Evolutionary conservation across 2,113 vertebrate genomes (phyloP).

Genomic region (Cephalopholis sonnerati): DNA sequence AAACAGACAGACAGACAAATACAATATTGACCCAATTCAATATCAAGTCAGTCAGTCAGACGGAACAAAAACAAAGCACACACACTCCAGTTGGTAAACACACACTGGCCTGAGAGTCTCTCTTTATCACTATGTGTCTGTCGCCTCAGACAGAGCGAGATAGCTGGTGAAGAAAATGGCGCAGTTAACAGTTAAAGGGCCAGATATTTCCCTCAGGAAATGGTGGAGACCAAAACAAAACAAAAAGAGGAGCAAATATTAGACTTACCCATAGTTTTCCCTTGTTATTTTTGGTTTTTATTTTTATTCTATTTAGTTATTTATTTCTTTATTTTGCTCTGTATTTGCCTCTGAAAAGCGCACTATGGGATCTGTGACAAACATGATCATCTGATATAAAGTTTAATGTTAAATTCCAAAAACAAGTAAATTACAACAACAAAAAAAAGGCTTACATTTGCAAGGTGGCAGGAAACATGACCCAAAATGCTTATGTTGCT

Average conservation of each 20-base stretch:
- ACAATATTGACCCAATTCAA: constrained; percentile 8
- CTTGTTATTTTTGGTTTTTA: no score
- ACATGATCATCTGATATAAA: no score
- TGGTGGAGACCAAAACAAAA: background rate
- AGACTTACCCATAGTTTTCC: no score
- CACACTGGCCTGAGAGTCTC: background rate
- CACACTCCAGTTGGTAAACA: constrained; percentile 17
- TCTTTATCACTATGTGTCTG: background rate
- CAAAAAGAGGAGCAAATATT: background rate
- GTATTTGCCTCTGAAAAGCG: no score
- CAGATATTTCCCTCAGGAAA: background rate
- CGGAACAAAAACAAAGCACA: background rate
- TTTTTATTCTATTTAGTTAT: no score
- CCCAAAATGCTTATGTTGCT: background rate
- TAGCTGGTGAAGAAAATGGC: background rate
- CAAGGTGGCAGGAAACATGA: background rate
- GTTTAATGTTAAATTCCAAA: no score
- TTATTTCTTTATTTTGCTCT: no score
- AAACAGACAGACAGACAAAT: constrained; percentile 5
- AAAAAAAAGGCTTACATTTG: no score
- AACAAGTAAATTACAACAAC: no score
- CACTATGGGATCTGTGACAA: no score
- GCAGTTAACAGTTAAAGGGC: background rate
- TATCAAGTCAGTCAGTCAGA: constrained; percentile 3
- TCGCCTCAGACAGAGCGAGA: background rate